phyloP scores from a whole-genome alignment of 2,888 invertebrate genomes.

The Odontothrips loti region DNA sequence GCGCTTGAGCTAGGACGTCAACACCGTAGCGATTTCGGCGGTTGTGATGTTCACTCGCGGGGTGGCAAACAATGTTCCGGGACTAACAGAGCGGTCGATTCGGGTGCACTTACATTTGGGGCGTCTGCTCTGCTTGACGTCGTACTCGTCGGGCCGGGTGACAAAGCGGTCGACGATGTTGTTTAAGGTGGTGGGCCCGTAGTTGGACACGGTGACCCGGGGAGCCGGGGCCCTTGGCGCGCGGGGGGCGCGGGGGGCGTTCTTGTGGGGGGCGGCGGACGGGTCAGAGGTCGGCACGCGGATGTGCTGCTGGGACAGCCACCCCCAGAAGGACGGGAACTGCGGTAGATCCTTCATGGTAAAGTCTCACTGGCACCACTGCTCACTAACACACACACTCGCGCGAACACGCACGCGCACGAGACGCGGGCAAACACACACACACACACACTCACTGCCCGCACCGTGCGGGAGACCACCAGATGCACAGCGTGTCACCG shows the following conservation, averaged over 20 bases:
- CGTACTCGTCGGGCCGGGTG: constrained; percentile 3
- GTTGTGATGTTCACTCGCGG: too few species aligned
- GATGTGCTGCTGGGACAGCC: constrained; percentile 11
- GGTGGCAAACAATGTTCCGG: too few species aligned
- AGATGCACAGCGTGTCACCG: neutral
- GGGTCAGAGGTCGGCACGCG: constrained; percentile 10
- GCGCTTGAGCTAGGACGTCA: too few species aligned
- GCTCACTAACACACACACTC: neutral
- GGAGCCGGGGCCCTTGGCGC: neutral
- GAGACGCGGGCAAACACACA: neutral
- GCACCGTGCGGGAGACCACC: neutral
- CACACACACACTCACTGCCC: neutral
- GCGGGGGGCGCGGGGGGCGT: neutral
- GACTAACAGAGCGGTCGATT: neutral
- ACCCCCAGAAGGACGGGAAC: constrained; percentile 12
- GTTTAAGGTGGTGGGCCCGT: neutral
- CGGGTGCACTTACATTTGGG: neutral
- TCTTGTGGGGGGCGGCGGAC: neutral
- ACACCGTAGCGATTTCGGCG: too few species aligned
- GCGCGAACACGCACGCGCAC: neutral
- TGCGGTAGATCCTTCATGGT: constrained; percentile 10
- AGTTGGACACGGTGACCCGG: constrained; percentile 14
- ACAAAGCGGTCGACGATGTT: neutral
- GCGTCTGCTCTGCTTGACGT: neutral
- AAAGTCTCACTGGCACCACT: neutral